Evolutionary conservation across 92 coral and sea anemone species (phyloP), one percentile per base, ranked within the genome.

Genomic region (Epizoanthus stellaris): DNA sequence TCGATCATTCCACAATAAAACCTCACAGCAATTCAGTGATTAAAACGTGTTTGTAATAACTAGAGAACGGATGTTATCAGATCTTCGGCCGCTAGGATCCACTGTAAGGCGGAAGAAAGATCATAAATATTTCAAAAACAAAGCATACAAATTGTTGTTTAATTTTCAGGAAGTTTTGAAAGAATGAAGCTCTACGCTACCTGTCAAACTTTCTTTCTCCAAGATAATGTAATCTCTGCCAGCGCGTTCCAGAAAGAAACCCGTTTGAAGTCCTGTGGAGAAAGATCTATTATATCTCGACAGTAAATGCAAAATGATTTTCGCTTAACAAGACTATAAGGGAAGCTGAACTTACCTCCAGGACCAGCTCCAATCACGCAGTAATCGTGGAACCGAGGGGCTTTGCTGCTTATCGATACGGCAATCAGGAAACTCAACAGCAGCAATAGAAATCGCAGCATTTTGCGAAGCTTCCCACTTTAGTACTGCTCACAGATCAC

Each of bases 251-350:
- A 94, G 91, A 81, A 90, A 96, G 80, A 80, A 88, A n/a, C 95
- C 96, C 40, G 90, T 91, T 81, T 96, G 98, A 77, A 96, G 98
- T 1, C 98, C 98, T 96, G 85, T 0, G 72, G 67, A 34, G 25
- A 45, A 47, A 34, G 12, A 6, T 40, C 6, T 68, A 36, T 15
- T 38, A 52, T 52, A 52, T 52, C 10, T 52, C 3, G 10, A 52
- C 12, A 52, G 15, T 52, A 52, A 52, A 52, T 9, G 10, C 56
- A 11, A 52, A 52, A 52, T 52, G 56, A 52, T 52, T 52, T 52
- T 52, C 56, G 12, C 66, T 61, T 20, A 61, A 60, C 19, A 15
- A 5, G 14, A 8, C 34, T 30, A 21, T n/a, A 70, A 10, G 23
- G 14, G n/a, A 16, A 16, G 19, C 3, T 53, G 3, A 11, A n/a